Base-by-base conservation (phyloP, 2,797 vertebrate species). In the Sebastes oblongus region DNA sequence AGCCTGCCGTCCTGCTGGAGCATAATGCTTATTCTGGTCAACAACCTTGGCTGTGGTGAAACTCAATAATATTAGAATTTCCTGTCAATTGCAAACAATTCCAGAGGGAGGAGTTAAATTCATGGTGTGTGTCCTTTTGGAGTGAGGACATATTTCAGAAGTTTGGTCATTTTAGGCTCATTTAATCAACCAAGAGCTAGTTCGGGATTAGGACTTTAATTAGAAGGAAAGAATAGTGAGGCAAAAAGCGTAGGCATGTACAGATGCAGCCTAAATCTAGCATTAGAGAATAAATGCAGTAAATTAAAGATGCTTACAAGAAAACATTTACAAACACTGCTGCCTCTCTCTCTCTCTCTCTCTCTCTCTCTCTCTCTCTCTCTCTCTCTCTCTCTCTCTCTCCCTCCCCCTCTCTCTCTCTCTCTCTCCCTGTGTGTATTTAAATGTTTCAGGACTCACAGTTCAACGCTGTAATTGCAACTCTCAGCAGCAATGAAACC, bases 21-120 rank as follows among this genome's bases (percentile, higher is more conserved):
- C 36, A 54, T 68, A 56, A 69, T 82, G 54, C 66, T 68, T 73
- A 54, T 78, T 75, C 58, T 70, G 72, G 79, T 70, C 83, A 88
- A 61, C 50, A 73, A 46, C 73, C 64, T 36, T 83, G 65, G 54
- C 36, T 81, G 16, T 34, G 42, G 12, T 39, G 60, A 73, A 81
- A 66, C 27, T 83, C 62, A 74, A 22, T 69, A 72, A 81, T 69
- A 77, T 77, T 36, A 69, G 55, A 77, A 85, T 81, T 78, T 64
- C 16, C 62, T 81, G 22, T 61, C 18, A 16, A 58, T 66, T 70
- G 64, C 22, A 75, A 67, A 9, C 66, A 22, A 62, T 61, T 82
- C 24, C 24, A 78, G 39, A 67, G 22, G 39, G 58, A 29, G 24
- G n/a, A 34, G 55, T 69, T 16, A 71, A 46, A 75, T 84, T 39